A percentile compares a stretch with the other conserved stretches of the same genome.
Evolutionary conservation across 2,888 invertebrate species (phyloP).

Genomic region (Nipponacmea schrenckii): DNA sequence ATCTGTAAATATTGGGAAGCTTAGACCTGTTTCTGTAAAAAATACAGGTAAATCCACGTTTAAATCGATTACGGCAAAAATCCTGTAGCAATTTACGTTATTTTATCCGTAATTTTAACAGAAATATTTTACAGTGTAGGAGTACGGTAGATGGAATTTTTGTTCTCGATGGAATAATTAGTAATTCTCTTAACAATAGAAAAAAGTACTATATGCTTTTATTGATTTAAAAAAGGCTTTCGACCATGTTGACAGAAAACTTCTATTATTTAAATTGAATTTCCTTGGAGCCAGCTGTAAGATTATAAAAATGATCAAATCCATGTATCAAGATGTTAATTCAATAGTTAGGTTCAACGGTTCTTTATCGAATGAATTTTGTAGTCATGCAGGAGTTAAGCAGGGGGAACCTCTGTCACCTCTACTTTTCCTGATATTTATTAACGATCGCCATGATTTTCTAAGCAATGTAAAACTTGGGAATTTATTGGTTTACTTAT

Average conservation of each 20-base stretch:
- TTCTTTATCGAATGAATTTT: not conserved
- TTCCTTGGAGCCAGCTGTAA: not conserved
- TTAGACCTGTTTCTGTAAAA: too few relatives aligned
- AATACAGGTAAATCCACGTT: too few relatives aligned
- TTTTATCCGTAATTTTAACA: too few relatives aligned
- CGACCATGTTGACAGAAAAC: not conserved
- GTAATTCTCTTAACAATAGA: not conserved
- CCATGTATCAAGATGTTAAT: not conserved
- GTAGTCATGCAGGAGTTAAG: not conserved
- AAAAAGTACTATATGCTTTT: not conserved
- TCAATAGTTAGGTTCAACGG: not conserved
- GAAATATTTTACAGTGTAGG: too few relatives aligned
- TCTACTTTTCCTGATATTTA: not conserved
- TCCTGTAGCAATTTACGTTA: too few relatives aligned
- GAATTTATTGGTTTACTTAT: too few relatives aligned
- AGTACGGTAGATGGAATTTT: not conserved
- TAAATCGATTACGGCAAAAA: too few relatives aligned
- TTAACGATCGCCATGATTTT: not conserved
- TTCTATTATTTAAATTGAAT: not conserved
- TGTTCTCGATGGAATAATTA: not conserved
- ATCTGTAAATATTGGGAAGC: too few relatives aligned
- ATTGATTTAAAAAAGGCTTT: too few relatives aligned
- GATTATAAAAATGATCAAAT: not conserved
- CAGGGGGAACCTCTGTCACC: not conserved
- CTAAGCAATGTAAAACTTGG: not conserved